phyloP scores from a whole-genome alignment of 2,888 invertebrate species.

The Therioaphis trifolii region DNA sequence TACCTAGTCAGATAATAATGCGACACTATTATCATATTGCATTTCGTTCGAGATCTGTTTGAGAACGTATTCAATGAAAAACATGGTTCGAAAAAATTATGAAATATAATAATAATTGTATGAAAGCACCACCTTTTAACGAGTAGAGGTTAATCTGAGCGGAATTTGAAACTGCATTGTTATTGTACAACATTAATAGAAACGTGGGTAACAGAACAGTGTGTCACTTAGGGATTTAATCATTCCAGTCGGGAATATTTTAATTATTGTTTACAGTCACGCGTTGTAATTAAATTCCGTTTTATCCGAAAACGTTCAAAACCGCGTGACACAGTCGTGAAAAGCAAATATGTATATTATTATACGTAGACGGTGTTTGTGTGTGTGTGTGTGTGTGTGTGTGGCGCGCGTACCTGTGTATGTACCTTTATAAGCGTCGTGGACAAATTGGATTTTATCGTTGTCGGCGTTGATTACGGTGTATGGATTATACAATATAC shows the following conservation, averaged over 20 bases:
- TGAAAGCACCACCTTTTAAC: too few relatives aligned
- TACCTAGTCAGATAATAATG: too few relatives aligned
- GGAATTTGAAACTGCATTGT: neutral
- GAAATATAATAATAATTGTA: too few relatives aligned
- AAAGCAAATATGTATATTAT: slow-evolving; percentile 35
- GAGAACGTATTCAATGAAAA: too few relatives aligned
- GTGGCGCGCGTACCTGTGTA: too few relatives aligned
- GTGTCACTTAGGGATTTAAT: neutral
- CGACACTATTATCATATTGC: too few relatives aligned
- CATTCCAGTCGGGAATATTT: neutral
- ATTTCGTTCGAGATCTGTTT: too few relatives aligned
- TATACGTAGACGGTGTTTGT: too few relatives aligned
- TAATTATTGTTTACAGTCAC: neutral
- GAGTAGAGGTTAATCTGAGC: too few relatives aligned
- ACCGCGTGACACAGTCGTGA: neutral
- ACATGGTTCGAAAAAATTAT: too few relatives aligned
- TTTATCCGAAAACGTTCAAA: slow-evolving; percentile 1
- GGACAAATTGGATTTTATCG: slow-evolving; percentile 17
- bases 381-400: too few relatives aligned
- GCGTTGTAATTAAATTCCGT: slow-evolving; percentile 16
- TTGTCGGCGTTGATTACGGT: slow-evolving; percentile 13
- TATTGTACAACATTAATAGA: neutral
- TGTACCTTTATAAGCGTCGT: too few relatives aligned
- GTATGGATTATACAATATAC: neutral
- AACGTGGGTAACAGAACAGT: neutral